phyloP scores from a whole-genome alignment of 2,797 vertebrate species.

The Pseudochromis fuscus region DNA sequence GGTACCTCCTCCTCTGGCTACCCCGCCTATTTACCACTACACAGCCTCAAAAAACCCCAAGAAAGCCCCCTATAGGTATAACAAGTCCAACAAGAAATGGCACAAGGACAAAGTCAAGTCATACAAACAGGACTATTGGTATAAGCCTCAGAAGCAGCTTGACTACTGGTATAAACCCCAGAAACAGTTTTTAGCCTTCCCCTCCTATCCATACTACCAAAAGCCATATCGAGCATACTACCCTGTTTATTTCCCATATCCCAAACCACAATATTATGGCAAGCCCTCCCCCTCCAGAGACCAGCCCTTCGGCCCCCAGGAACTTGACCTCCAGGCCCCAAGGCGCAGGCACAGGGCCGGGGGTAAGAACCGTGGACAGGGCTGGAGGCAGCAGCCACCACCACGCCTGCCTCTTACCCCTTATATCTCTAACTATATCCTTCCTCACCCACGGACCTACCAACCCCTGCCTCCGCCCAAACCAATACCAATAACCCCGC shows the following conservation, averaged over 20 bases:
- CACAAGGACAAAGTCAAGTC: constrained; percentile 86
- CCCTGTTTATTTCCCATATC: constrained; percentile 87
- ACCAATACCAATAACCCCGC: constrained; percentile 78
- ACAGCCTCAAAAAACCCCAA: constrained; percentile 83
- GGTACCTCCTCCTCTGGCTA: constrained; percentile 83
- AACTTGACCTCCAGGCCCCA: constrained; percentile 78
- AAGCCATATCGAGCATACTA: constrained; percentile 88
- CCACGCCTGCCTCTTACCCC: constrained; percentile 76
- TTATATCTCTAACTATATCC: constrained; percentile 91
- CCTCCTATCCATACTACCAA: constrained; percentile 86
- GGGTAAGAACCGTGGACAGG: constrained; percentile 83
- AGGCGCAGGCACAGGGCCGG: constrained; percentile 80
- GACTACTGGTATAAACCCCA: constrained; percentile 88
- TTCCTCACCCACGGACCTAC: constrained; percentile 91
- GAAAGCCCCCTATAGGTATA: constrained; percentile 80
- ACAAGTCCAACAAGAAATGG: constrained; percentile 85
- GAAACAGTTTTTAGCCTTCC: constrained; percentile 88
- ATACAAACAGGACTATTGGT: constrained; percentile 88
- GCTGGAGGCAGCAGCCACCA: constrained; percentile 80
- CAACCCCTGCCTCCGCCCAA: constrained; percentile 85
- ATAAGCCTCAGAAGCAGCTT: constrained; percentile 86
- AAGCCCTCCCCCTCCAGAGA: constrained; percentile 86
- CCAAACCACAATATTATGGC: constrained; percentile 84
- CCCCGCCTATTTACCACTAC: constrained; percentile 83
- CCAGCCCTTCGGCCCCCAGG: constrained; percentile 84